Evolutionary conservation across 2,888 invertebrate genomes (phyloP).

Genomic region (Suillia variegata): DNA sequence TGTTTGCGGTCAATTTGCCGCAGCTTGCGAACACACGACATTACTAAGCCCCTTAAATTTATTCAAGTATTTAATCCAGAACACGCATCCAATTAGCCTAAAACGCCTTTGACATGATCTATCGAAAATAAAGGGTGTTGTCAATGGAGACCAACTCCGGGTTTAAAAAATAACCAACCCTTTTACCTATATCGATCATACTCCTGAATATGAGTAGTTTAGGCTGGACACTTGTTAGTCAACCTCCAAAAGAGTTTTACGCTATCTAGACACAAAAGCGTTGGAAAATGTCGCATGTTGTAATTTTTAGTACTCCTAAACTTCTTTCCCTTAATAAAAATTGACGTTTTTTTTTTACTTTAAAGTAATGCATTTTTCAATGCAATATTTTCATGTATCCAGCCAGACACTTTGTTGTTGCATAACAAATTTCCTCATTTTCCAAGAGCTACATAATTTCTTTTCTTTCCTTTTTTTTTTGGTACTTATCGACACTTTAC

Average conservation of each 20-base stretch:
- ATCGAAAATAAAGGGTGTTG: conserved; percentile 18
- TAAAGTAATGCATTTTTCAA: no score
- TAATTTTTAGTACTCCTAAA: no score
- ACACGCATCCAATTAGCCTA: conserved; percentile 36
- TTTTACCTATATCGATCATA: no score
- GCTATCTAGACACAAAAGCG: no score
- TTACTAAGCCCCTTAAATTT: neutral
- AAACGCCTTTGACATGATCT: conserved; percentile 5
- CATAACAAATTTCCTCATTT: neutral
- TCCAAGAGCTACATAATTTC: conserved; percentile 12
- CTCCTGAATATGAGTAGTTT: no score
- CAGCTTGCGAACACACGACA: neutral
- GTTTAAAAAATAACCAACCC: neutral
- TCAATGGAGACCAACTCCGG: conserved; percentile 5
- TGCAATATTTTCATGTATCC: no score
- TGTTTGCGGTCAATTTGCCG: conserved; percentile 29
- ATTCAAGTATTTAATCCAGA: conserved; percentile 25
- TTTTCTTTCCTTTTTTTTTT: conserved; percentile 7
- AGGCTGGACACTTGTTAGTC: no score
- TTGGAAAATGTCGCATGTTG: no score
- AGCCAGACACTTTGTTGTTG: no score
- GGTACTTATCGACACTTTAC: conserved; percentile 19
- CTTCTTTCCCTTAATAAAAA: no score
- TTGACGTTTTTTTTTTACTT: no score
- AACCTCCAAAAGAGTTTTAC: no score